Conservation (phyloP, 2,888 invertebrate genomes). For the Philhelius pedissequus region DNA sequence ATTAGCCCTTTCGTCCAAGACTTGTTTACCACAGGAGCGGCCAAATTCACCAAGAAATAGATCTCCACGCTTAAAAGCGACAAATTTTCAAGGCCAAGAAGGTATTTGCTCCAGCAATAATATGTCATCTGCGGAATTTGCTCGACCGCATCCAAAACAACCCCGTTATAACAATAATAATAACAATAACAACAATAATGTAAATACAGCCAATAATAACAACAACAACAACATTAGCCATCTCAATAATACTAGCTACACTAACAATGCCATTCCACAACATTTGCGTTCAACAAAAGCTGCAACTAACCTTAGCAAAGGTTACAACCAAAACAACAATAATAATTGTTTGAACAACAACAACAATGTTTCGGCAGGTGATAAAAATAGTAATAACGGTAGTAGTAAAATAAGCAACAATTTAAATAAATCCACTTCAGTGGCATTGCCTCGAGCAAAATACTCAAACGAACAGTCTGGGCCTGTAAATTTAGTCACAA, state of each 20-base stretch:
- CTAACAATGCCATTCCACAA: slow-evolving; percentile 70
- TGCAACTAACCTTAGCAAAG: slow-evolving; percentile 33
- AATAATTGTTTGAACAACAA: slow-evolving; percentile 50
- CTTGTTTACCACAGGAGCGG: slow-evolving; percentile 64
- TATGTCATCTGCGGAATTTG: slow-evolving; percentile 73
- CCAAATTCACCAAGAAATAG: slow-evolving; percentile 63
- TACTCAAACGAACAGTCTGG: slow-evolving; percentile 71
- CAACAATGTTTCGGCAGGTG: slow-evolving; percentile 34
- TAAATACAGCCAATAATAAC: slow-evolving; percentile 56
- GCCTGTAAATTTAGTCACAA: slow-evolving; percentile 73
- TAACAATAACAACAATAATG: slow-evolving; percentile 44
- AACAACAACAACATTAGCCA: slow-evolving; percentile 47
- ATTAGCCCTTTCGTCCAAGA: slow-evolving; percentile 53
- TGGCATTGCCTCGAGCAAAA: slow-evolving; percentile 48
- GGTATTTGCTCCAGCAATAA: slow-evolving; percentile 55
- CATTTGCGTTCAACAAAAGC: slow-evolving; percentile 66
- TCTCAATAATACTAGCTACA: slow-evolving; percentile 57
- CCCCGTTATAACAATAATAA: slow-evolving; percentile 66
- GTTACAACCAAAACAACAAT: slow-evolving; percentile 48
- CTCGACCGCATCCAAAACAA: slow-evolving; percentile 73
- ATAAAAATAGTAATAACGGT: slow-evolving; percentile 50
- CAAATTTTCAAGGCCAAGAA: slow-evolving; percentile 67
- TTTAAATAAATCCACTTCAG: slow-evolving; percentile 31
- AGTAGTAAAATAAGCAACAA: slow-evolving; percentile 32
- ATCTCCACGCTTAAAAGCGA: slow-evolving; percentile 60